Base-by-base conservation (phyloP, 2,113 vertebrate species). In the Garra rufa region DNA sequence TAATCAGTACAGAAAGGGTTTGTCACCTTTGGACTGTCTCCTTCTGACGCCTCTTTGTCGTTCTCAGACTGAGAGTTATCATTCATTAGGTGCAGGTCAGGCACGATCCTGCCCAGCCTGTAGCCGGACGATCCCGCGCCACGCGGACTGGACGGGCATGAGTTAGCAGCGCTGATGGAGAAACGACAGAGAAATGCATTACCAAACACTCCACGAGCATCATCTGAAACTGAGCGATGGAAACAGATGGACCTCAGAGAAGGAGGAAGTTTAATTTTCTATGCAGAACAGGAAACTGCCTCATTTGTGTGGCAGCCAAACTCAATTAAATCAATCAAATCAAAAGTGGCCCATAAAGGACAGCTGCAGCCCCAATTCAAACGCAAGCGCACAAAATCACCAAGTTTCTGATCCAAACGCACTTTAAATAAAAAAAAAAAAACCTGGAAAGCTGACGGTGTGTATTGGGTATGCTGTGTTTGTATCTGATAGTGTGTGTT, bases 61-160 rank as follows among this genome's bases (percentile, higher is more conserved):
- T 99, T 98, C 91, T 99, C 98, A 14, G 96, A 96, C 86, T 99
- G 97, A 2, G 97, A 96, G 90, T 93, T 98, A 89, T 99, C 97
- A 87, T 97, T 95, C 90, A 99, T 97, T 85, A 99, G 95, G 92
- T 99, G 97, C 19, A 97, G 46, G 44, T 75, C 94, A 74, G 97
- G 92, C 81, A 99, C 94, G 71, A 95, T 96, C 1, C 97, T 97
- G 80, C 96, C 95, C 90, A 97, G 94, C 92, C 96, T 97, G 94
- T 99, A 99, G 90, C 97, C 97, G 86, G 98, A 99, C 85, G 97
- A 95, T 85, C 98, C 98, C 2, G 97, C 97, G 82, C 98, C 98
- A 77, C 97, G 95, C 11, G 98, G 98, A 93, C 98, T 99, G 59
- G 98, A 99, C 7, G 98, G 98, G 92, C 98, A 99, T 77, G 98